Evolutionary conservation across 2,113 vertebrate species (phyloP).

Genomic region (Amphiprion percula): DNA sequence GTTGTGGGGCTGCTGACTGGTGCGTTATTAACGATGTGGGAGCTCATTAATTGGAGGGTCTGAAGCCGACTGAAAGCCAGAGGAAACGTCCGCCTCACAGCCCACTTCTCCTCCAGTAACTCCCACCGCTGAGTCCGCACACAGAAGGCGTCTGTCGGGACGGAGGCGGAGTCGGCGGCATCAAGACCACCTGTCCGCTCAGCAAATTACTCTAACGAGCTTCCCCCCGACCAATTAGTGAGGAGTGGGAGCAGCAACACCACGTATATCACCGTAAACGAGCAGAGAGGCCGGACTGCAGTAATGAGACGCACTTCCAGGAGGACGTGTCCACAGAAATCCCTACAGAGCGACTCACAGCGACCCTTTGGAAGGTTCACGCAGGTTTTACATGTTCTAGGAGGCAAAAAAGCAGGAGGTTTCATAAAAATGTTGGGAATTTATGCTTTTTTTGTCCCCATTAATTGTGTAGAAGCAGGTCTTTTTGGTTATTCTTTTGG

Average conservation of each 20-base stretch:
- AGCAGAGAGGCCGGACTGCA: background rate
- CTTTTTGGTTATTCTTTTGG: too few species aligned
- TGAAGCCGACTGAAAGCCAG: constrained; percentile 45
- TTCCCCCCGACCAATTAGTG: constrained; percentile 50
- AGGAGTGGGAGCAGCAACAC: constrained; percentile 31
- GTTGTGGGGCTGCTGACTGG: constrained; percentile 60
- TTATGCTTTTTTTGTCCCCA: too few species aligned
- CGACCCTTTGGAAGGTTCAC: too few species aligned
- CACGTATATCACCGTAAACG: constrained; percentile 43
- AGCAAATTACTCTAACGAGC: constrained; percentile 51
- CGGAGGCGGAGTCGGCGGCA: constrained; percentile 36
- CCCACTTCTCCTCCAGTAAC: constrained; percentile 22
- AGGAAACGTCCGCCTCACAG: constrained; percentile 57
- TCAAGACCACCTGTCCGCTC: constrained; percentile 54
- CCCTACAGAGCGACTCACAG: background rate
- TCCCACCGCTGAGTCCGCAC: constrained; percentile 23
- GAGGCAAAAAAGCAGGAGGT: too few species aligned
- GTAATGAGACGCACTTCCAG: constrained; percentile 8
- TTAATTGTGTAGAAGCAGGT: too few species aligned
- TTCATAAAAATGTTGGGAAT: too few species aligned
- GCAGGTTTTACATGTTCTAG: too few species aligned
- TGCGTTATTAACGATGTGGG: constrained; percentile 76
- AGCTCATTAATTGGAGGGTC: constrained; percentile 59
- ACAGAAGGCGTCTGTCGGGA: constrained; percentile 41
- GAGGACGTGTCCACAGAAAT: background rate